Evolutionary conservation across 2,888 invertebrate species (phyloP), one percentile per base, ranked within the genome.

Genomic region (Andrena camellia): DNA sequence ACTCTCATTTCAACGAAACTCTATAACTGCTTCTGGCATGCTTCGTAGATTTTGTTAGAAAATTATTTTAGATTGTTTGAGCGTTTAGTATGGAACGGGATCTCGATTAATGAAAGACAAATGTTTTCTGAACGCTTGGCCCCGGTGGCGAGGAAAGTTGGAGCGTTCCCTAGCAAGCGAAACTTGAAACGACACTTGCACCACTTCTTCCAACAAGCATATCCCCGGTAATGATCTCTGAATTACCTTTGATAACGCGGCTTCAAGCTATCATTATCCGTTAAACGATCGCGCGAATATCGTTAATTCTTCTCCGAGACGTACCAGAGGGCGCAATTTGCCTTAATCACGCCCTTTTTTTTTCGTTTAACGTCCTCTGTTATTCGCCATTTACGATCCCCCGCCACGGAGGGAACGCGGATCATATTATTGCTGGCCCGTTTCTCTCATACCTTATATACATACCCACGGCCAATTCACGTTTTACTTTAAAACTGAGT

Each of bases 21-120:
- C 20, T 8, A 7, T 13, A 42, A 42, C 42, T 42, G 48, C 31
- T n/a, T 23, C n/a, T 2, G 2, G 33, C 13, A 2, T 6, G 10
- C 5, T 26, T 3, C 0, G 1, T n/a, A 17, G 23, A 54, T 26
- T 20, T 13, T n/a, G 23, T 31, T 31, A 10, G 35, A 20, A 35
- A 70, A 71, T 54, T 71, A 70, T 78, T 80, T 5, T 33, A 60
- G 20, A n/a, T 10, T 54, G 59, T 57, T 64, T 10, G 42, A 26
- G 26, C 59, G 35, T 72, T 64, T 29, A 63, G 52, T 64, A 13
- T 50, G 64, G 48, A 29, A 59, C 17, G 29, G 20, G 59, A 67
- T 48, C 57, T 52, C 17, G 66, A 79, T 71, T 67, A 80, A 71
- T 57, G 71, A 71, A 79, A 79, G 54, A 67, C 54, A 71, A 80